Percentiles rank a stretch among this genome's conserved stretches.
Evolutionary conservation across 2,797 vertebrate species (phyloP).

Genomic region (Rhodeus uyekii): DNA sequence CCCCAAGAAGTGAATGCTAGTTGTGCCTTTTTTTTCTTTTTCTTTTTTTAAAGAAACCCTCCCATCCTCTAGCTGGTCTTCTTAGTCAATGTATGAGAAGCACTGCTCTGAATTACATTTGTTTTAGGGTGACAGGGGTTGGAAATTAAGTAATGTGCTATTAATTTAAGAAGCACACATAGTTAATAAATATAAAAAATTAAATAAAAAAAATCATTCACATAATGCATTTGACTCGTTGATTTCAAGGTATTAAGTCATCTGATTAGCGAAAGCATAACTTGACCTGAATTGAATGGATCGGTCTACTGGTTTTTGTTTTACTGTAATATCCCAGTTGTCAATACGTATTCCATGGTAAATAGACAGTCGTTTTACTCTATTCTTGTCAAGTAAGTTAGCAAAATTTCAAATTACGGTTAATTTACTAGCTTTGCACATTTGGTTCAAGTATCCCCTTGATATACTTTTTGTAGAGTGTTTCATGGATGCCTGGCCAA

Average conservation of each 20-base stretch:
- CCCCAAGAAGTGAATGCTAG: slow-evolving; percentile 65
- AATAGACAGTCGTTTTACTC: neutral
- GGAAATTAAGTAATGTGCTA: slow-evolving; percentile 74
- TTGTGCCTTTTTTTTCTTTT: slow-evolving; percentile 73
- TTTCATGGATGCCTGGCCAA: neutral
- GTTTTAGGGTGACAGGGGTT: slow-evolving; percentile 75
- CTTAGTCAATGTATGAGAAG: slow-evolving; percentile 64
- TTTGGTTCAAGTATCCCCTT: neutral
- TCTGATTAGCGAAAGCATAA: neutral
- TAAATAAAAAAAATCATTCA: slow-evolving; percentile 72
- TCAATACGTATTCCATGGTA: neutral
- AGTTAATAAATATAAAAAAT: slow-evolving; percentile 73
- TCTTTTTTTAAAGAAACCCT: slow-evolving; percentile 44
- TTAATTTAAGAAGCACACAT: slow-evolving; percentile 79
- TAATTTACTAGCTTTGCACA: neutral
- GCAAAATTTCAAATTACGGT: neutral
- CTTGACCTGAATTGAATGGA: neutral
- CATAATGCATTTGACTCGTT: slow-evolving; percentile 19
- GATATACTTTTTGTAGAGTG: neutral
- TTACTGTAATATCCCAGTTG: neutral
- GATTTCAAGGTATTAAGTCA: neutral
- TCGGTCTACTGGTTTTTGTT: neutral
- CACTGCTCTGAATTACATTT: slow-evolving; percentile 71
- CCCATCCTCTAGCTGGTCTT: slow-evolving; percentile 46
- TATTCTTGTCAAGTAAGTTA: neutral